Base-by-base conservation (phyloP, 2,888 invertebrate species). In the Hypselothyrea guttata region DNA sequence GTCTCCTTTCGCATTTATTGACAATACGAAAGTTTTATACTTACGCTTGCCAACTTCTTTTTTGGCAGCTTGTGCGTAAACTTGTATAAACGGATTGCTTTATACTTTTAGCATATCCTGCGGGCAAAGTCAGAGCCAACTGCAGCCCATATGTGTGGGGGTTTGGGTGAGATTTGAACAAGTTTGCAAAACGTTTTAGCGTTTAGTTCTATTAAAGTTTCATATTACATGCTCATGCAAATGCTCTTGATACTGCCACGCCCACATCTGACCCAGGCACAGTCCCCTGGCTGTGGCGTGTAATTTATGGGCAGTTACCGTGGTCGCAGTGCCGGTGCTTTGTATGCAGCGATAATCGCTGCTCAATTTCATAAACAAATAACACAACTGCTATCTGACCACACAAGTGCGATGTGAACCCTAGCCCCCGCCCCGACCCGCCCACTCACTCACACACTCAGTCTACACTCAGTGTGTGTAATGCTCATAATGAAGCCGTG, bases 351-450 rank as follows among this genome's bases (percentile, higher is more conserved):
- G 85, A 85, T 81, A 81, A 85, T 81, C 83, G 69, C 59, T 58
- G 81, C 58, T 83, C 81, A 81, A 85, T 81, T 84, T 85, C 85
- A 85, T 79, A 85, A 85, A 73, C 81, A 81, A 81, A 81, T 81
- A 81, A 73, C 61, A 54, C 66, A 73, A 60, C 47, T 58, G 71
- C 56, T 78, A 84, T 75, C 74, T 75, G 69, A 57, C 58, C 22
- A 22, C 22, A 57, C 45, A 64, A 60, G 59, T 64, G 64, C 61
- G 38, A 37, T 41, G 54, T 41, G 12, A 35, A 37, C 7, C 65
- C 44, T 40, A 47, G 18, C 8, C 35, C 31, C 1, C 0, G 11
- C 37, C 18, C 18, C 9, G 31, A 5, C 30, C 27, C 30, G n/a
- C 35, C 30, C 44, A 40, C 16, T 35, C 48, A 8, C 7, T 8